A percentile compares a stretch with the other conserved stretches of the same genome.
phyloP scores from a whole-genome alignment of 2,888 invertebrate genomes.

The Keiferia lycopersicella region DNA sequence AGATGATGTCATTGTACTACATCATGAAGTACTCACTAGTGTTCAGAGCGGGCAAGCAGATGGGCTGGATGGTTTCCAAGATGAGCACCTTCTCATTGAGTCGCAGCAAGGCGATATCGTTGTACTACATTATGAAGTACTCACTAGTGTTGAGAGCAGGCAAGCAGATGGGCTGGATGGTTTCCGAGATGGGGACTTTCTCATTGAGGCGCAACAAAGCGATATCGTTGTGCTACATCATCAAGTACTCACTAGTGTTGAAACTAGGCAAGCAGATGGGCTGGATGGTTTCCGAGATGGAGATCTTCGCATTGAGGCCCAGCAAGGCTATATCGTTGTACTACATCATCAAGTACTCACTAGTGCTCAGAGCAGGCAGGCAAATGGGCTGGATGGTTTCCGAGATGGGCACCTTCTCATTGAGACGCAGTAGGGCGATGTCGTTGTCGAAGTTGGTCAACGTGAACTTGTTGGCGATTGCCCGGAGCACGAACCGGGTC shows the following conservation, averaged over 20 bases:
- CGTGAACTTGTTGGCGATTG: conserved; percentile 90
- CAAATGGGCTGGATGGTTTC: conserved; percentile 92
- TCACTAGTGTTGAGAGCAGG: conserved; percentile 64
- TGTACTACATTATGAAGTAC: conserved; percentile 60
- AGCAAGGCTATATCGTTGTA: conserved; percentile 93
- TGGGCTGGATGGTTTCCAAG: conserved; percentile 89
- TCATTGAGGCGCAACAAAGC: conserved; percentile 91
- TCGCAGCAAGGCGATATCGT: conserved; percentile 91
- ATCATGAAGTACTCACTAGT: conserved; percentile 17
- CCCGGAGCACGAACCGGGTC: conserved; percentile 89
- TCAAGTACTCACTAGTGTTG: too few species aligned
- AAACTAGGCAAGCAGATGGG: conserved; percentile 89
- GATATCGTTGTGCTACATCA: conserved; percentile 94
- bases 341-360: conserved; percentile 12
- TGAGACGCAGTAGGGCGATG: conserved; percentile 90
- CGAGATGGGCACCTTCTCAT: conserved; percentile 89
- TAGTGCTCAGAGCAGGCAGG: conserved; percentile 77
- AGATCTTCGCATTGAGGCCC: conserved; percentile 89
- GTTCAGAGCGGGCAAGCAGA: conserved; percentile 85
- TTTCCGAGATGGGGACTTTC: conserved; percentile 88
- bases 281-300: conserved; percentile 88
- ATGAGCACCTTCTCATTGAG: conserved; percentile 91
- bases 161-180: conserved; percentile 91
- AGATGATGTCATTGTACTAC: conserved; percentile 25
- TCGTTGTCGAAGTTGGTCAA: conserved; percentile 94